phyloP scores from a whole-genome alignment of 2,888 invertebrate species.

The Harmothoe impar region DNA sequence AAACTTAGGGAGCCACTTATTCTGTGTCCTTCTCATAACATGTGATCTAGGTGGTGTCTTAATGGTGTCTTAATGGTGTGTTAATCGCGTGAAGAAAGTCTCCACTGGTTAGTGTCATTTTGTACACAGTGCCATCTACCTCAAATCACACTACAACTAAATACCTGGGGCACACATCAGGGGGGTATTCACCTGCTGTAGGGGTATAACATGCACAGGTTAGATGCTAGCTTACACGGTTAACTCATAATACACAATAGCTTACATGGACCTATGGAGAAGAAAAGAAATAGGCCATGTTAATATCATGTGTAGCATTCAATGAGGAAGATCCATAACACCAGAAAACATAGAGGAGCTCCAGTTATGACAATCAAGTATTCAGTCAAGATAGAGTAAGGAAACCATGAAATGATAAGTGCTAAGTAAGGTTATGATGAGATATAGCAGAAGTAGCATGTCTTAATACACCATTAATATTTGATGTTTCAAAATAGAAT shows the following conservation, averaged over 20 bases:
- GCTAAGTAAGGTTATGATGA: no score
- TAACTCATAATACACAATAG: not conserved
- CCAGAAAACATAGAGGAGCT: not conserved
- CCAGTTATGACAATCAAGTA: no score
- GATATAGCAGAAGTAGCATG: no score
- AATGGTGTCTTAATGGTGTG: not conserved
- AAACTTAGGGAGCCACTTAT: no score
- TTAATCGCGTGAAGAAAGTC: not conserved
- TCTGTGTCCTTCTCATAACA: no score
- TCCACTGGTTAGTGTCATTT: not conserved
- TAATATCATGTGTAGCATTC: not conserved
- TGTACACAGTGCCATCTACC: slow-evolving; percentile 5
- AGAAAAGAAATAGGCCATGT: not conserved
- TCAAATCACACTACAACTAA: slow-evolving; percentile 14
- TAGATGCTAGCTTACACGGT: slow-evolving; percentile 4
- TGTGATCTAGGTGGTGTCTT: no score
- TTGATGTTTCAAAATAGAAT: no score
- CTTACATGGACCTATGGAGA: slow-evolving; percentile 50
- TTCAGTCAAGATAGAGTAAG: no score
- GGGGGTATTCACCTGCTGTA: slow-evolving; percentile 42
- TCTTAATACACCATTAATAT: no score
- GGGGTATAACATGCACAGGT: slow-evolving; percentile 26
- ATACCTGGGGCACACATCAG: slow-evolving; percentile 49
- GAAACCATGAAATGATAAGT: no score
- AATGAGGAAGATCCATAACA: not conserved